A percentile compares a stretch with the other conserved stretches of the same genome.
These are phyloP conservation scores for Oncorhynchus keta DNA, from an alignment of 2,113 vertebrate genomes.

Conservation along the genomic window DNA sequence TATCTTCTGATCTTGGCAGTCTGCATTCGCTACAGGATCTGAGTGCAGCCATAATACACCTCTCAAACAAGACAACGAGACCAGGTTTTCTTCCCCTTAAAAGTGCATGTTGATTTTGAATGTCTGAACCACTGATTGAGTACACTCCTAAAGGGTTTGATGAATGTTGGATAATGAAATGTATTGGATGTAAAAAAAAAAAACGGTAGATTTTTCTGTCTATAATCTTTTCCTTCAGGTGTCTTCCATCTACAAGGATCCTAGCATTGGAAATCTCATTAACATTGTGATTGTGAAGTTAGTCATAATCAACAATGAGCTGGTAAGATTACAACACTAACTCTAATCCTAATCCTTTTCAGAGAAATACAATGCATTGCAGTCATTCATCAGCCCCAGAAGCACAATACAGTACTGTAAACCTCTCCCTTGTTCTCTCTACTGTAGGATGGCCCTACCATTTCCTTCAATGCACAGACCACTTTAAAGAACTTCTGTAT, in stretches of 20 bases:
- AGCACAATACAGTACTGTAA: background rate
- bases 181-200: background rate
- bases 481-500: slow-evolving; percentile 98
- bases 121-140: background rate
- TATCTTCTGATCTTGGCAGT: slow-evolving; percentile 68
- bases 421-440: slow-evolving; percentile 4
- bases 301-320: slow-evolving; percentile 92
- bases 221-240: slow-evolving; percentile 76
- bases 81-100: slow-evolving; percentile 9
- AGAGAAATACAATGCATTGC: background rate
- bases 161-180: background rate
- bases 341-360: slow-evolving; percentile 31
- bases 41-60: slow-evolving; percentile 46
- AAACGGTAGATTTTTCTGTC: background rate
- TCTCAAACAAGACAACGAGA: slow-evolving; percentile 52
- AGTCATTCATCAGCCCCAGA: background rate
- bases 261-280: slow-evolving; percentile 98
- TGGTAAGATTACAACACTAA: slow-evolving; percentile 76
- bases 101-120: background rate
- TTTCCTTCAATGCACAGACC: slow-evolving; percentile 94
- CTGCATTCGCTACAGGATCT: slow-evolving; percentile 52
- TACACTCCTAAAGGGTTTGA: background rate
- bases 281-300: slow-evolving; percentile 97
- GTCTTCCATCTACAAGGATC: slow-evolving; percentile 97
- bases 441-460: slow-evolving; percentile 86